These are phyloP conservation scores for Ammospiza caudacuta DNA, from an alignment of 2,113 vertebrate genomes.

Conservation along the genomic window DNA sequence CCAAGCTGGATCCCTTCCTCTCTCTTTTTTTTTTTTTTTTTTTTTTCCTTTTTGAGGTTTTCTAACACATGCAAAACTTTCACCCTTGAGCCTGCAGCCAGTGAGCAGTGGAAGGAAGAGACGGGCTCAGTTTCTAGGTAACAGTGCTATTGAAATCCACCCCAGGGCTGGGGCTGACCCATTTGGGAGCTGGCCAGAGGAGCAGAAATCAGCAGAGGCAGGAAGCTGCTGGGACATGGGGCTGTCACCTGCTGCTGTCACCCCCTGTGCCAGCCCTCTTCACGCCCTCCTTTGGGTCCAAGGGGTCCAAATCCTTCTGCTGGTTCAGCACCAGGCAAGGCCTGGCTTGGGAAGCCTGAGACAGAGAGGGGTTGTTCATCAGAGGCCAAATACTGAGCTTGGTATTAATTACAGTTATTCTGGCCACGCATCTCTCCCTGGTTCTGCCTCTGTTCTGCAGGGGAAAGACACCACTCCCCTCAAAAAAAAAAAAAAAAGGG, in stretches of 20 bases:
- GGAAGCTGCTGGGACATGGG: neutral
- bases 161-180: neutral
- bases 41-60: rapidly evolving
- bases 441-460: neutral
- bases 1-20: neutral
- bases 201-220: neutral
- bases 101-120: neutral
- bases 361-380: neutral
- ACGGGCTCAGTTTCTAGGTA: neutral
- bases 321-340: neutral
- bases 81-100: neutral
- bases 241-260: neutral
- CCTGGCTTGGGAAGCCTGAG: neutral
- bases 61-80: neutral
- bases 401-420: neutral
- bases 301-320: neutral
- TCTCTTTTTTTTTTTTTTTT: too few species aligned
- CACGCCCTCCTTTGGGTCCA: neutral
- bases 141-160: neutral
- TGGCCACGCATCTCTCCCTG: neutral
- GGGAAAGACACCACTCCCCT: neutral
- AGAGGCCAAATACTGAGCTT: neutral
- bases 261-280: neutral
- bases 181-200: neutral
- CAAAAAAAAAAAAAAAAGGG: neutral